Base-by-base conservation (phyloP, 2,113 vertebrate genomes). In the Turdus rufiventris region DNA sequence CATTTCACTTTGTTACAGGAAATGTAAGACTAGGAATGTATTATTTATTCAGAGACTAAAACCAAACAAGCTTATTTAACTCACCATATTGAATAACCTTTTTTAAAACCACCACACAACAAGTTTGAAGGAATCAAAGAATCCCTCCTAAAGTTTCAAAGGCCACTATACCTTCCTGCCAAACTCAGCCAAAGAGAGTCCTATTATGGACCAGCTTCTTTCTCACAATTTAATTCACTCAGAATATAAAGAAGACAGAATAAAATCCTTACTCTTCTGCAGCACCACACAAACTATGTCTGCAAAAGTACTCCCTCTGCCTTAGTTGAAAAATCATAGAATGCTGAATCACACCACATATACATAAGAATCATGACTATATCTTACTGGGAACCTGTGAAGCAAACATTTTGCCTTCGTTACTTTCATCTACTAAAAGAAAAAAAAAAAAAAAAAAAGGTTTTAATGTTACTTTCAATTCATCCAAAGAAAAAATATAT, bases 21-120 rank as follows among this genome's bases (percentile, higher is more conserved):
- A 95, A 77, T 31, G 8, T 74, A 56, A 74, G 76, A 73, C 29
- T 53, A 6, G 7, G 36, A 82, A 88, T 10, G 33, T 28, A 62
- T 87, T 89, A 65, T 89, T 91, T 96, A 91, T 72, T 91, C 36
- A 92, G 65, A 85, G 16, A 63, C 12, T 71, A 89, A 91, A 84
- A 78, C 33, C 68, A 92, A 88, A 67, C 65, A 93, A 75, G 40
- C n/a, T 88, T 78, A 74, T 71, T 94, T 81, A 80, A 87, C 57
- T 72, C 80, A 91, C 23, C 0, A 0, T 40, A 71, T 84, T 91
- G 88, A 23, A 33, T 81, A 93, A 77, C 40, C 54, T 56, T 45
- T 68, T 60, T 75, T 61, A 57, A 77, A 45, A 42, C 5, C 17
- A 88, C 24, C 14, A 70, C 45, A 87, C 24, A 91, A 67, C 10